phyloP scores from a whole-genome alignment of 2,797 vertebrate genomes.

The Leontopithecus rosalia region DNA sequence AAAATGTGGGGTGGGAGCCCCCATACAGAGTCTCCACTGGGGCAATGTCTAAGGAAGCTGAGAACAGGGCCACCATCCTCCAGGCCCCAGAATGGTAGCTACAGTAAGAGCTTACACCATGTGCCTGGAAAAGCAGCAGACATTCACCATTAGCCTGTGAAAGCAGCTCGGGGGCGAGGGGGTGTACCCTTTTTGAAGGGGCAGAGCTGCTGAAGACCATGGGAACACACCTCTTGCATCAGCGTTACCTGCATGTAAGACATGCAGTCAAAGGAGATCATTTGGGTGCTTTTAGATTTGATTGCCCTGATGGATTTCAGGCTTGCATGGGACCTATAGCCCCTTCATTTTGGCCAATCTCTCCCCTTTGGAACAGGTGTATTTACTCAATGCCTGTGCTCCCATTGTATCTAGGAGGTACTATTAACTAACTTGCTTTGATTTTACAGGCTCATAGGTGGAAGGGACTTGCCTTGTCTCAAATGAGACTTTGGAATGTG shows the following conservation, averaged over 20 bases:
- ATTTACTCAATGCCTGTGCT: neutral
- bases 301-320: neutral
- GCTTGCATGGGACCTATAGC: neutral
- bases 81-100: neutral
- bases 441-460: neutral
- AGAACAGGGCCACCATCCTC: neutral
- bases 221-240: neutral
- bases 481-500: neutral
- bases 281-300: neutral
- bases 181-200: neutral
- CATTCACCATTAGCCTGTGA: neutral
- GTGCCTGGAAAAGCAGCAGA: neutral
- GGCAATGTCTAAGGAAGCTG: neutral
- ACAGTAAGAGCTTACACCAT: neutral
- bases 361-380: neutral
- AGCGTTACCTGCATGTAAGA: neutral
- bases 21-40: neutral
- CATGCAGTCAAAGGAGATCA: neutral
- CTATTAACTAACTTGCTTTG: neutral
- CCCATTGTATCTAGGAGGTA: neutral
- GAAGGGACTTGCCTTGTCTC: neutral
- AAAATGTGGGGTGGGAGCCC: neutral
- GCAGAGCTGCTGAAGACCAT: neutral
- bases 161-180: neutral
- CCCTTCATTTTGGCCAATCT: neutral